Evolutionary conservation across 2,888 invertebrate species (phyloP).

Genomic region (Chymomyza amoena): DNA sequence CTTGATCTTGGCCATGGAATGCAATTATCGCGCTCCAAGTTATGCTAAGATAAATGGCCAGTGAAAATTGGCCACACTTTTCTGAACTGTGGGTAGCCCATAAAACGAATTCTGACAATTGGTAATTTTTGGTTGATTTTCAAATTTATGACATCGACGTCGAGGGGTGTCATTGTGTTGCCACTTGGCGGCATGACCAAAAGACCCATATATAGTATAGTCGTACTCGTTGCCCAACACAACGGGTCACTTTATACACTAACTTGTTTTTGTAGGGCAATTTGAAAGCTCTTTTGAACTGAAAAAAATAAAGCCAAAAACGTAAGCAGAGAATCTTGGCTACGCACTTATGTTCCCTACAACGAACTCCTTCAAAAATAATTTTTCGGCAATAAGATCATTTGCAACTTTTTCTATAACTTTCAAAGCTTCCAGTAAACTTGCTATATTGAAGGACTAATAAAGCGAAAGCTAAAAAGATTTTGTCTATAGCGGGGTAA

Average conservation of each 20-base stretch:
- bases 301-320: too few species aligned
- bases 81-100: constrained; percentile 14
- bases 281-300: too few species aligned
- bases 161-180: constrained; percentile 2
- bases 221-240: neutral
- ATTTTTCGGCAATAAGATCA: too few species aligned
- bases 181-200: constrained; percentile 56
- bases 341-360: too few species aligned
- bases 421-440: too few species aligned
- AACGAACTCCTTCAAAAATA: too few species aligned
- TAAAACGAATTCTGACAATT: constrained; percentile 48
- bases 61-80: constrained; percentile 67
- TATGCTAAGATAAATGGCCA: constrained; percentile 69
- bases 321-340: too few species aligned
- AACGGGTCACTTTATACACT: neutral
- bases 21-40: constrained; percentile 75
- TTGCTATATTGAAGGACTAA: too few species aligned
- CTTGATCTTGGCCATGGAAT: constrained; percentile 52
- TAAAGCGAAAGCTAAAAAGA: too few species aligned
- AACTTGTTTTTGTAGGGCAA: too few species aligned
- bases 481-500: too few species aligned
- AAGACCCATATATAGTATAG: constrained; percentile 47
- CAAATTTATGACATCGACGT: constrained; percentile 48
- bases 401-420: too few species aligned
- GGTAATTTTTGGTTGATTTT: constrained; percentile 65